phyloP scores from a whole-genome alignment of 53 echinoderm and acorn worm species.

The Crossaster papposus region DNA sequence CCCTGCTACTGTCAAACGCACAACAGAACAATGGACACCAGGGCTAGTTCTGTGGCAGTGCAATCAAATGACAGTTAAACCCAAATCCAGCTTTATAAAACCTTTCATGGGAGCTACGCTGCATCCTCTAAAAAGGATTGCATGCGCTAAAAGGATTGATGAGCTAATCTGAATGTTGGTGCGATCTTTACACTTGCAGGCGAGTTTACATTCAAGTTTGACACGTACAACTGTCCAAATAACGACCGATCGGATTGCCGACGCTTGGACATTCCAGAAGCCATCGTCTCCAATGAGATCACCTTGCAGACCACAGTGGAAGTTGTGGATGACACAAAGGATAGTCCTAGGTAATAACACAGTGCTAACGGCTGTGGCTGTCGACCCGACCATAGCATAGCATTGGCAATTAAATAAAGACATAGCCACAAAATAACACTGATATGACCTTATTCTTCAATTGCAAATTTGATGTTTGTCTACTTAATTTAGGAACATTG shows the following conservation, averaged over 20 bases:
- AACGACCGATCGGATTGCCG: conserved; percentile 50
- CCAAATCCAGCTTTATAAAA: too few species aligned
- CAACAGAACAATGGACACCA: too few species aligned
- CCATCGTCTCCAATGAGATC: conserved; percentile 68
- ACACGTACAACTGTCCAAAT: conserved; percentile 74
- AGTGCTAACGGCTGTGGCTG: neutral
- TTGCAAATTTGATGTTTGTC: too few species aligned
- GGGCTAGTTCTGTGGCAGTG: too few species aligned
- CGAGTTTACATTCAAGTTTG: conserved; percentile 74
- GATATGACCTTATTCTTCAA: too few species aligned
- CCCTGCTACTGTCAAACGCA: too few species aligned
- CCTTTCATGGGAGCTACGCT: neutral
- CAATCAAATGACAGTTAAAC: too few species aligned
- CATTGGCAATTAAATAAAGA: neutral
- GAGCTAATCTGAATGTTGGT: too few species aligned
- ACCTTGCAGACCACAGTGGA: conserved; percentile 77
- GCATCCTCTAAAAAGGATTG: too few species aligned
- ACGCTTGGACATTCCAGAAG: conserved; percentile 68
- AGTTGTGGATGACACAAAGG: conserved; percentile 59
- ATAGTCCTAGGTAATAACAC: conserved; percentile 65
- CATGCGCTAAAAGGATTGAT: too few species aligned
- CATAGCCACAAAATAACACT: neutral
- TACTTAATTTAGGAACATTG: too few species aligned
- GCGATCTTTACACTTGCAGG: conserved; percentile 69
- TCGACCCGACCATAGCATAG: neutral